Conservation (phyloP, 2,113 vertebrate genomes). For the Menura novaehollandiae region DNA sequence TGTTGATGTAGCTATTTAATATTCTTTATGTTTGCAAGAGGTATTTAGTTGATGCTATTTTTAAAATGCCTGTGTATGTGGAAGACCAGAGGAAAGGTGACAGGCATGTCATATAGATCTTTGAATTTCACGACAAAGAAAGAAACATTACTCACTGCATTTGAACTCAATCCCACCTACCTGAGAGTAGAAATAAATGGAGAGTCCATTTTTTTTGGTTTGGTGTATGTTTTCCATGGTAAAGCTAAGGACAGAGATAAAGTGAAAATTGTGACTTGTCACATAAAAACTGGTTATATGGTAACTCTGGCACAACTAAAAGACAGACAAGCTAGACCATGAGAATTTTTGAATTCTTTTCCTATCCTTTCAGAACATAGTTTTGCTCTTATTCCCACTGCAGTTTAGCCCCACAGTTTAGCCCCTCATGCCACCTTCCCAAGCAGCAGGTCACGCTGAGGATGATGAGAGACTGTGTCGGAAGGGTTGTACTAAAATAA, state of each 20-base stretch:
- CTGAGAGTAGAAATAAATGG: background rate
- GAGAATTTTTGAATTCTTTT: fast-evolving
- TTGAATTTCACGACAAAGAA: background rate
- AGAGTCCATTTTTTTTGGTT: background rate
- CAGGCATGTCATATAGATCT: background rate
- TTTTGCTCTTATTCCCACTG: background rate
- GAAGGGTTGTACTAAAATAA: background rate
- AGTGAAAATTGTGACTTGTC: background rate
- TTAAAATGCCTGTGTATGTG: background rate
- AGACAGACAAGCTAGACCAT: background rate
- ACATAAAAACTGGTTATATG: background rate
- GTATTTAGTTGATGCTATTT: background rate
- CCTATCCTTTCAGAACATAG: background rate
- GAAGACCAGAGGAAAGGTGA: background rate
- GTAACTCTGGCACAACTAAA: background rate
- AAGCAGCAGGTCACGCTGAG: background rate
- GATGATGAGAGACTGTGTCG: background rate
- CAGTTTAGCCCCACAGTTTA: background rate
- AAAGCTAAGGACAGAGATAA: background rate
- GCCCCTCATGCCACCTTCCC: background rate
- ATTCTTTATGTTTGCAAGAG: background rate
- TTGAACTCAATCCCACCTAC: background rate
- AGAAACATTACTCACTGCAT: background rate
- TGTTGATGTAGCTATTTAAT: background rate
- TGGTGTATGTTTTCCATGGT: background rate